phyloP scores from a whole-genome alignment of 2,888 invertebrate genomes.

The Schizaphis graminum region DNA sequence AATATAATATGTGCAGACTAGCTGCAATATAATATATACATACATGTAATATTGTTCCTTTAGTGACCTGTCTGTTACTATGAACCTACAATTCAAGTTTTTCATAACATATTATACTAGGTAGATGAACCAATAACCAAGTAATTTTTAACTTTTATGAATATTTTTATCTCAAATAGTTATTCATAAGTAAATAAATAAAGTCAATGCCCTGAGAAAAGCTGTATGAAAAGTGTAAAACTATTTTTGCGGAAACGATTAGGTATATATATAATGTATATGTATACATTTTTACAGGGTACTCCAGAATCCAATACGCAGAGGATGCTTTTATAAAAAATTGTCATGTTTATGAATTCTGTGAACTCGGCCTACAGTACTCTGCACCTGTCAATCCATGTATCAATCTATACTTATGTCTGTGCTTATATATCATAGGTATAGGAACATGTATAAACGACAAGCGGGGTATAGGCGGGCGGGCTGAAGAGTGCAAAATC shows the following conservation, averaged over 20 bases:
- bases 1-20: no score
- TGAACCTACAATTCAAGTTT: no score
- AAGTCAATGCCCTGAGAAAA: neutral
- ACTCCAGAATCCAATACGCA: neutral
- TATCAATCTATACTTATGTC: neutral
- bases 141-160: neutral
- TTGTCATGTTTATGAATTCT: neutral
- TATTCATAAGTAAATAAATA: neutral
- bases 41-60: no score
- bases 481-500: constrained; percentile 46
- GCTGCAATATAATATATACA: no score
- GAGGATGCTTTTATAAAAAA: neutral
- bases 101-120: neutral
- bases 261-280: neutral
- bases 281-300: neutral
- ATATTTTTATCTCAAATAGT: neutral
- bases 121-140: neutral
- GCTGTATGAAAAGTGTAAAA: neutral
- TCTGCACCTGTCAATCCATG: neutral
- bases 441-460: neutral
- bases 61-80: no score
- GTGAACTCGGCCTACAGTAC: neutral
- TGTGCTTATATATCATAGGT: neutral
- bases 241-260: neutral
- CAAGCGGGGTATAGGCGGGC: neutral